These are phyloP conservation scores for Octopus sinensis DNA, from an alignment of 1,140 invertebrate species.

Conservation along the genomic window DNA sequence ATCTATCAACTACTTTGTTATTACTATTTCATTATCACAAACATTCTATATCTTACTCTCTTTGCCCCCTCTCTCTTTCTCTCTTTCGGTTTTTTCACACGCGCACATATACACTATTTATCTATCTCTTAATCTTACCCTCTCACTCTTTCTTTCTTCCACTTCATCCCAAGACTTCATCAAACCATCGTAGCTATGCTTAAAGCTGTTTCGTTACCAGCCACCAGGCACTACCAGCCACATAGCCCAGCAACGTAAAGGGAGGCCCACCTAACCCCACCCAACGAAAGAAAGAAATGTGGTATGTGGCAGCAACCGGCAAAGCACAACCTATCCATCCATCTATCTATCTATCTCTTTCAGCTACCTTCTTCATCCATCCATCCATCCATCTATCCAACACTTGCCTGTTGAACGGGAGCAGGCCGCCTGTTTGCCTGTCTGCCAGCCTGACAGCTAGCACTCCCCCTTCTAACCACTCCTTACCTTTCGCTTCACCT, in stretches of 20 bases:
- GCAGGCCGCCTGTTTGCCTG: no score
- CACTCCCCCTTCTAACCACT: no score
- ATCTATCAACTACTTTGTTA: not conserved
- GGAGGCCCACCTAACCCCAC: not conserved
- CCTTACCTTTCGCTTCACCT: no score
- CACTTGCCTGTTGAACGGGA: no score
- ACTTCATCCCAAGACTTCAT: not conserved
- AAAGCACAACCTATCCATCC: not conserved
- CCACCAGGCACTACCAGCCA: not conserved
- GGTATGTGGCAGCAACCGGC: not conserved
- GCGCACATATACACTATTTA: not conserved
- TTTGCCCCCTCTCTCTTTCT: not conserved
- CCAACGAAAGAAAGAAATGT: not conserved
- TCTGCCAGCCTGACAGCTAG: no score
- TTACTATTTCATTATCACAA: not conserved
- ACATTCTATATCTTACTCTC: not conserved
- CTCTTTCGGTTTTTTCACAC: not conserved
- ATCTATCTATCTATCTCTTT: no score
- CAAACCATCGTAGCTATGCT: no score
- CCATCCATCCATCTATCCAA: no score
- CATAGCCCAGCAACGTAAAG: not conserved
- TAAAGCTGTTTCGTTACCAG: not conserved
- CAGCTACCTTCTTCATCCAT: no score
- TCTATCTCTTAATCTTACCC: not conserved
- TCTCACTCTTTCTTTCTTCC: not conserved